Evolutionary conservation across 2,113 vertebrate genomes (phyloP), one percentile per base, ranked within the genome.

Genomic region (Cettia cetti): DNA sequence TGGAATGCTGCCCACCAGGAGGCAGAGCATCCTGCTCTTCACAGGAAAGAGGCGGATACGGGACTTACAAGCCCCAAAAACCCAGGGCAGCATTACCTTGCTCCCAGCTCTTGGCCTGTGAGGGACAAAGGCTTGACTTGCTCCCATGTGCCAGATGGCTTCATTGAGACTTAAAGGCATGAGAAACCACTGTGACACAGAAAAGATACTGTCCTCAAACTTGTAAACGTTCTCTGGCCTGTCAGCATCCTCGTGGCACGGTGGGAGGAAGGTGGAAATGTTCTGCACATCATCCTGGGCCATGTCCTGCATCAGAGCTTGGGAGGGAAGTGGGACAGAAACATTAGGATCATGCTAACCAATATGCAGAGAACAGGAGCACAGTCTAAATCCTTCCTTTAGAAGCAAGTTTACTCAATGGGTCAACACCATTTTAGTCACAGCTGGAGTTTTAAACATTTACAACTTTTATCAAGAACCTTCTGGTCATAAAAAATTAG

Each of bases 121-220:
- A 66, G 18, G 7, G 27, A 6, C 30, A 37, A 39, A 57, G 13
- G n/a, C 24, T 37, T 0, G 0, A 19, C 44, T 40, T 3, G 4
- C 15, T 44, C 24, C 23, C 33, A 40, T 0, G 0, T 5, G 10
- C 13, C 47, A 64, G 30, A 56, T 16, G 33, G 53, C 50, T 26
- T 20, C 18, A 49, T 0, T 0, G 0, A 26, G 31, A n/a, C 42
- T 37, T 17, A 17, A 3, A 31, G 10, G 53, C 3, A 1, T 8
- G 21, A 9, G 68, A 45, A 79, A 49, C 54, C 59, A 4, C 6
- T 10, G 35, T 40, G 69, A 15, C 22, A 71, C 52, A 61, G 68
- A 61, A 90, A 99, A 93, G 99, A 99, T 99, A 99, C 99, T 77
- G 50, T 98, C 97, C 42, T 99, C 98, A 91, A 99, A 99, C 52